Percentiles rank a stretch among this genome's conserved stretches.
These are phyloP conservation scores for Sminthopsis crassicaudata DNA, from an alignment of 2,113 vertebrate genomes.

Conservation along the genomic window DNA sequence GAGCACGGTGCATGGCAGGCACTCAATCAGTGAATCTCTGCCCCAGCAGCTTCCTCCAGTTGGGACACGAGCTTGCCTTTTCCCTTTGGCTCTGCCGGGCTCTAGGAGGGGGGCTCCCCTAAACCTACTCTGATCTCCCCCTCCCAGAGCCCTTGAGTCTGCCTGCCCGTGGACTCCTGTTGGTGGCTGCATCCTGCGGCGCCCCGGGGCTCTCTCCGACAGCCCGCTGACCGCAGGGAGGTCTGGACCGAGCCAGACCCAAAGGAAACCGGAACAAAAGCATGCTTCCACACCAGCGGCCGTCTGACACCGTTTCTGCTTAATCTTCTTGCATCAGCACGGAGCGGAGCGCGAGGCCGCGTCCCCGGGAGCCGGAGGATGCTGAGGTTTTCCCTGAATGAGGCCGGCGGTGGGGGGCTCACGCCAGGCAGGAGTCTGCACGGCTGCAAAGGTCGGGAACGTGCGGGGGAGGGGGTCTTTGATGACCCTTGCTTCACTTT, in stretches of 20 bases:
- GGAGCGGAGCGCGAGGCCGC: not conserved
- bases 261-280: not conserved
- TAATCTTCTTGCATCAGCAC: not conserved
- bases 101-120: not conserved
- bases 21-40: no score
- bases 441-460: not conserved
- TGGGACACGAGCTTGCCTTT: not conserved
- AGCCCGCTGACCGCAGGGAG: no score
- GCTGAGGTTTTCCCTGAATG: not conserved
- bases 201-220: no score
- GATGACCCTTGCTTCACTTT: not conserved
- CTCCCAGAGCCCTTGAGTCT: not conserved
- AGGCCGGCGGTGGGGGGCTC: not conserved
- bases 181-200: not conserved
- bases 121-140: no score
- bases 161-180: not conserved
- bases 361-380: not conserved
- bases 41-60: not conserved
- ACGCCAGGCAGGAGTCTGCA: not conserved
- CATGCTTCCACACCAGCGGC: not conserved
- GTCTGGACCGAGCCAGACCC: not conserved
- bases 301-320: not conserved
- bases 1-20: not conserved
- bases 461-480: not conserved
- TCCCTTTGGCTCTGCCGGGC: not conserved